Conservation (phyloP, 2,113 vertebrate species). For the Cephalopterus ornatus region DNA sequence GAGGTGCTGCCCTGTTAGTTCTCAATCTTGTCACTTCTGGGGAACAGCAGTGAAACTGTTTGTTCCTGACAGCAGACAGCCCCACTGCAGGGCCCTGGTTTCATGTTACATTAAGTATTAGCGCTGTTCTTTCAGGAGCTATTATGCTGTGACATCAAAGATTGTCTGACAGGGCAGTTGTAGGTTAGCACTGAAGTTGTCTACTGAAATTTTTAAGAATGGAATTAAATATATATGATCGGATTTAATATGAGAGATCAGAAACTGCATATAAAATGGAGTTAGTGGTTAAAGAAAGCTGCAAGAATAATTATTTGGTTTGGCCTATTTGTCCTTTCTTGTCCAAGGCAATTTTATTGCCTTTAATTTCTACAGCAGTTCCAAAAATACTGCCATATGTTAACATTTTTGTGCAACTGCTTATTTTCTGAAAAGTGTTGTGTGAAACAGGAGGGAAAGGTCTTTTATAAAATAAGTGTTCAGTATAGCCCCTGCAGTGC, state of each 20-base stretch:
- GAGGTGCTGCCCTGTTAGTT: conserved; percentile 65
- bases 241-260: conserved; percentile 70
- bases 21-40: conserved; percentile 76
- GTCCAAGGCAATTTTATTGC: conserved; percentile 65
- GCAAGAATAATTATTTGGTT: conserved; percentile 65
- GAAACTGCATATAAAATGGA: conserved; percentile 64
- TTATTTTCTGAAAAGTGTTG: conserved; percentile 65
- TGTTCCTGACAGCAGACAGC: conserved; percentile 80
- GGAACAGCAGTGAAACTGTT: conserved; percentile 73
- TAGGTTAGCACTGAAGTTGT: conserved; percentile 77
- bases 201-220: conserved; percentile 82
- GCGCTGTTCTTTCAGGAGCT: conserved; percentile 80
- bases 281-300: conserved; percentile 64
- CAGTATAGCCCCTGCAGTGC: conserved; percentile 12
- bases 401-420: conserved; percentile 53
- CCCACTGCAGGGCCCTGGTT: conserved; percentile 75
- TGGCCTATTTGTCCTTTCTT: conserved; percentile 65
- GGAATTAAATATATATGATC: conserved; percentile 82
- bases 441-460: conserved; percentile 44
- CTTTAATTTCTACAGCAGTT: conserved; percentile 62
- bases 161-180: conserved; percentile 80
- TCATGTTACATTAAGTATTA: conserved; percentile 84
- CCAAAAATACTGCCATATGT: conserved; percentile 57
- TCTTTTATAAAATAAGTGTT: conserved; percentile 40
- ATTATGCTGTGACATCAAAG: conserved; percentile 82